Conservation (phyloP, 1,140 invertebrate genomes). For the Trissolcus basalis region DNA sequence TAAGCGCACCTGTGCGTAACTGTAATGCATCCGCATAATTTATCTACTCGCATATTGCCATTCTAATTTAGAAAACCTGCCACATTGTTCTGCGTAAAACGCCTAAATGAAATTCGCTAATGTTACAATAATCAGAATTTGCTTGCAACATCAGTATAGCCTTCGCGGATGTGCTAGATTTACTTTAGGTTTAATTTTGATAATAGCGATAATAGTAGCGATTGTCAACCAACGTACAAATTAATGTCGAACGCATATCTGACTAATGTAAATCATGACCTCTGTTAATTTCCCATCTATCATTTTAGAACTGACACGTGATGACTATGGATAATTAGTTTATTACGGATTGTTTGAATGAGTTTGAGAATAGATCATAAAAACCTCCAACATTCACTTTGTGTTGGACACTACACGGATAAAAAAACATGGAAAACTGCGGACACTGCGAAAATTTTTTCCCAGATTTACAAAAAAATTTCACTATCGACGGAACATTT, state of each 20-base stretch:
- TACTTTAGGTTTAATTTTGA: constrained; percentile 18
- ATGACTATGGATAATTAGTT: too few species aligned
- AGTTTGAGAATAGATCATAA: too few species aligned
- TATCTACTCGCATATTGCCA: constrained; percentile 61
- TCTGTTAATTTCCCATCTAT: not conserved
- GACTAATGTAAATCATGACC: constrained; percentile 21
- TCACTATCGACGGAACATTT: too few species aligned
- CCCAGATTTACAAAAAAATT: too few species aligned
- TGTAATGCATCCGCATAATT: constrained; percentile 60
- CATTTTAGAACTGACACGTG: not conserved
- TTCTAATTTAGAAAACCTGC: constrained; percentile 59
- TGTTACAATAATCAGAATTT: constrained; percentile 50
- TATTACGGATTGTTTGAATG: too few species aligned
- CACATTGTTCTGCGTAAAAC: constrained; percentile 44
- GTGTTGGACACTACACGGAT: too few species aligned
- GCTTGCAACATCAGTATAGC: constrained; percentile 18
- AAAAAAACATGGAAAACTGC: too few species aligned
- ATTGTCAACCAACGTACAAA: constrained; percentile 12
- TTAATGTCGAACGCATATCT: constrained; percentile 23
- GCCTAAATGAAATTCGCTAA: constrained; percentile 52
- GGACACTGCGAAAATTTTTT: too few species aligned
- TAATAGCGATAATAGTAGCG: constrained; percentile 14
- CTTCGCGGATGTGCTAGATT: not conserved
- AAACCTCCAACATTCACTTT: too few species aligned
- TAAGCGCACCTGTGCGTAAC: constrained; percentile 55